phyloP scores from a whole-genome alignment of 2,888 invertebrate species.

The Agrotis ipsilon region DNA sequence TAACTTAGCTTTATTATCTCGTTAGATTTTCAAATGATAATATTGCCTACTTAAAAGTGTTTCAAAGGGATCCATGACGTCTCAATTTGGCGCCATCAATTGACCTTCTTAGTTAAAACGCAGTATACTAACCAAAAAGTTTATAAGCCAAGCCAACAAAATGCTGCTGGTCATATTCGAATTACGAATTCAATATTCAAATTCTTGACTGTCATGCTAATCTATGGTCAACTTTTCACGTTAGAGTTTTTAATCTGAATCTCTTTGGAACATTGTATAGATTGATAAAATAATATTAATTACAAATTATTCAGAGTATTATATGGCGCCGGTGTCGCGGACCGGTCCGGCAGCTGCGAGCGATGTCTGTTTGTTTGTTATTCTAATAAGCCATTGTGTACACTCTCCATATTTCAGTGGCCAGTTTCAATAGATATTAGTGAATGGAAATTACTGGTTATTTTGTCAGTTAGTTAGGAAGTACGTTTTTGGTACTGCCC shows the following conservation, averaged over 20 bases:
- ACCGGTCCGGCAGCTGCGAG: conserved; percentile 85
- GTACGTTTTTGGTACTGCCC: conserved; percentile 13
- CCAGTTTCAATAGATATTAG: conserved; percentile 66
- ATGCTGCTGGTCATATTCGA: not conserved
- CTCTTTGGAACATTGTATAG: conserved; percentile 27
- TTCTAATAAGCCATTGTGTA: conserved; percentile 74
- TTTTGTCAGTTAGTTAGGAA: conserved; percentile 42
- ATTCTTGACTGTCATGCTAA: conserved; percentile 36
- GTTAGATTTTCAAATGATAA: no score
- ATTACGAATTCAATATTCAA: conserved; percentile 32
- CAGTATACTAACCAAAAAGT: not conserved
- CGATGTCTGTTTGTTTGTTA: conserved; percentile 69
- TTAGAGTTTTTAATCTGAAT: conserved; percentile 16
- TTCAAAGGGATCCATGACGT: no score
- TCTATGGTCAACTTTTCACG: conserved; percentile 22
- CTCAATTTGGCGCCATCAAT: no score
- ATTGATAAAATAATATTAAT: conserved; percentile 59
- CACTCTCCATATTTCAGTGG: conserved; percentile 63
- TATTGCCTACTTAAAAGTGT: no score
- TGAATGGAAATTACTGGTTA: conserved; percentile 65
- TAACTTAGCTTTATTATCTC: no score
- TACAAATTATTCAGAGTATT: conserved; percentile 54
- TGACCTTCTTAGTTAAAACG: no score
- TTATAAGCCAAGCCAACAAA: not conserved
- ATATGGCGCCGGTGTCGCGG: conserved; percentile 52